phyloP scores from a whole-genome alignment of 2,888 invertebrate species.

The Acheta domesticus region DNA sequence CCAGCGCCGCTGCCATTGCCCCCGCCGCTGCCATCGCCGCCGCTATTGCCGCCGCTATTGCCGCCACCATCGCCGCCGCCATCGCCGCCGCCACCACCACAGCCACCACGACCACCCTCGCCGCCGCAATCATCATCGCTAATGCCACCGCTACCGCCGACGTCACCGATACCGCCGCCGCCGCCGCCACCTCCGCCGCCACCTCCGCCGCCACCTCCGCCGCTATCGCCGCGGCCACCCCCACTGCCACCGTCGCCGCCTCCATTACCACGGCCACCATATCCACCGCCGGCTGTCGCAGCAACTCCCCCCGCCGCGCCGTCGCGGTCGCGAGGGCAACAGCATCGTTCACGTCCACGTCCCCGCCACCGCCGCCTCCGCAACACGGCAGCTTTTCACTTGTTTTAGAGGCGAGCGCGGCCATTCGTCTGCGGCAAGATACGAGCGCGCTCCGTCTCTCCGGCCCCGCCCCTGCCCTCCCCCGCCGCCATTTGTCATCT shows the following conservation, averaged over 20 bases:
- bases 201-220: too few species aligned
- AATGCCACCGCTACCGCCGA: too few species aligned
- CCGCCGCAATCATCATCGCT: too few species aligned
- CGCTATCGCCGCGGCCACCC: too few species aligned
- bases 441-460: neutral
- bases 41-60: accelerated
- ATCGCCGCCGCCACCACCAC: too few species aligned
- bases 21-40: too few species aligned
- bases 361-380: neutral
- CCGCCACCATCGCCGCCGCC: too few species aligned
- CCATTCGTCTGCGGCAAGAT: conserved; percentile 9
- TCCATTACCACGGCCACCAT: neutral
- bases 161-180: too few species aligned
- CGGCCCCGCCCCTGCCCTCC: neutral
- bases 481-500: neutral
- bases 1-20: too few species aligned
- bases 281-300: neutral
- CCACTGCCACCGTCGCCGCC: too few species aligned
- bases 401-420: conserved; percentile 18
- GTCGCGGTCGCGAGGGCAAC: neutral
- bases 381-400: conserved; percentile 18
- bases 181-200: too few species aligned
- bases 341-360: neutral
- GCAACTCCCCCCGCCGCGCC: neutral
- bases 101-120: too few species aligned